These are phyloP conservation scores for Quadroppia sp. DNA, from an alignment of 2,888 invertebrate species.

Conservation along the genomic window DNA sequence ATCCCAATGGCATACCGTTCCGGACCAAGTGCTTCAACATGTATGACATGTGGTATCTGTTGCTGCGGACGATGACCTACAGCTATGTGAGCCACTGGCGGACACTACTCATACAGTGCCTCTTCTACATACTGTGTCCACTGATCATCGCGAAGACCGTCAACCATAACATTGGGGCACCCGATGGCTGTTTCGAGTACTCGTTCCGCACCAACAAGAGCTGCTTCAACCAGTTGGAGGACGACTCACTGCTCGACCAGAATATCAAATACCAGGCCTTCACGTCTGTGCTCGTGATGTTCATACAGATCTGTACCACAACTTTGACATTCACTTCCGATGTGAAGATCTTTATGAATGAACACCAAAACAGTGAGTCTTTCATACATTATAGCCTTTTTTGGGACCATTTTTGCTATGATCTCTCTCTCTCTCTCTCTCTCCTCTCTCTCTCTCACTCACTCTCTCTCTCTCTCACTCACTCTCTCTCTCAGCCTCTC, in stretches of 20 bases:
- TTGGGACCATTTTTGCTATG: no score
- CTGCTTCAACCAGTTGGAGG: slow-evolving; percentile 15
- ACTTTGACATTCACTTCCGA: slow-evolving; percentile 21
- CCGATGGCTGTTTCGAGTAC: slow-evolving; percentile 8
- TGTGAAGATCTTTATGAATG: slow-evolving; percentile 28
- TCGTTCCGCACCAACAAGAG: slow-evolving; percentile 6
- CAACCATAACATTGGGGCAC: slow-evolving; percentile 1
- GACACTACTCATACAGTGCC: background rate
- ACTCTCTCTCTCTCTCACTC: no score
- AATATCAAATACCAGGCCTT: slow-evolving; percentile 24
- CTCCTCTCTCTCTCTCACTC: no score
- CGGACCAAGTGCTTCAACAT: slow-evolving; percentile 6
- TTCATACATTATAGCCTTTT: no score
- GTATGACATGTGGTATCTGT: slow-evolving; percentile 10
- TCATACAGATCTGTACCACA: slow-evolving; percentile 29
- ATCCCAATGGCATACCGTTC: slow-evolving; percentile 29
- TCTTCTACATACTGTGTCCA: slow-evolving; percentile 28
- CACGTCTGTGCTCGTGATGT: slow-evolving; percentile 29
- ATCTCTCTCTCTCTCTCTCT: no score
- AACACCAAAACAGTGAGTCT: slow-evolving; percentile 32
- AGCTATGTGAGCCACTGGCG: slow-evolving; percentile 6
- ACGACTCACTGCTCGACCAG: slow-evolving; percentile 21
- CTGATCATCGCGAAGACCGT: slow-evolving; percentile 23
- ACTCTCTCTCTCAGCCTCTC: no score
- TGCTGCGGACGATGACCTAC: slow-evolving; percentile 22